Evolutionary conservation across 2,113 vertebrate genomes (phyloP).

Genomic region (Xiphophorus hellerii): DNA sequence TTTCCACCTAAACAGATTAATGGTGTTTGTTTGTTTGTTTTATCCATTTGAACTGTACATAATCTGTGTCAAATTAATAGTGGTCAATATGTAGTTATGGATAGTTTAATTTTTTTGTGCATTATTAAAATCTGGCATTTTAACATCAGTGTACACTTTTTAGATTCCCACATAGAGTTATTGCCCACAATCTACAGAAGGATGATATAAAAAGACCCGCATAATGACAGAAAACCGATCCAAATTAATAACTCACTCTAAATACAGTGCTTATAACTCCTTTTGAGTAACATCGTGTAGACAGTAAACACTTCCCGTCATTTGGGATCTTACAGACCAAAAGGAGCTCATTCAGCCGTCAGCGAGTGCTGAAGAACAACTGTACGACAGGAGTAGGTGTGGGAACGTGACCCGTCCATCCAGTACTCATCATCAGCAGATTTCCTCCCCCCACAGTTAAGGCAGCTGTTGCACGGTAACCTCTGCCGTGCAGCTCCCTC

Average conservation of each 20-base stretch:
- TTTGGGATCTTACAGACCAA: conserved; percentile 51
- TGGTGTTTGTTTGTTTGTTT: no score
- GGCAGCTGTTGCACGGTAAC: conserved; percentile 66
- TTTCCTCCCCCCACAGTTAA: conserved; percentile 54
- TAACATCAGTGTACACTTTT: neutral
- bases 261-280: neutral
- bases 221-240: conserved; percentile 2
- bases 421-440: conserved; percentile 56
- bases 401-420: conserved; percentile 62
- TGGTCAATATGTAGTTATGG: no score
- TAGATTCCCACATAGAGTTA: neutral
- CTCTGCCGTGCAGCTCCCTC: conserved; percentile 56
- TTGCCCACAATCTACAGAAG: conserved; percentile 1
- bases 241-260: neutral
- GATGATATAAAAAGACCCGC: neutral
- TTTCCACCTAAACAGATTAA: no score
- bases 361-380: conserved; percentile 51
- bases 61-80: no score
- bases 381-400: conserved; percentile 70
- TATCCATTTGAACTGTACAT: no score
- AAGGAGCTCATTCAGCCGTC: conserved; percentile 61
- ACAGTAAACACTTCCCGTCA: conserved; percentile 15
- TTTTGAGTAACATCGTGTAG: conserved; percentile 2
- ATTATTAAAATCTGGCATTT: neutral
- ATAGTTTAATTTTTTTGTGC: neutral